Evolutionary conservation across 53 echinoderm and acorn worm species (phyloP).

Genomic region (Hippasteria phrygiana): DNA sequence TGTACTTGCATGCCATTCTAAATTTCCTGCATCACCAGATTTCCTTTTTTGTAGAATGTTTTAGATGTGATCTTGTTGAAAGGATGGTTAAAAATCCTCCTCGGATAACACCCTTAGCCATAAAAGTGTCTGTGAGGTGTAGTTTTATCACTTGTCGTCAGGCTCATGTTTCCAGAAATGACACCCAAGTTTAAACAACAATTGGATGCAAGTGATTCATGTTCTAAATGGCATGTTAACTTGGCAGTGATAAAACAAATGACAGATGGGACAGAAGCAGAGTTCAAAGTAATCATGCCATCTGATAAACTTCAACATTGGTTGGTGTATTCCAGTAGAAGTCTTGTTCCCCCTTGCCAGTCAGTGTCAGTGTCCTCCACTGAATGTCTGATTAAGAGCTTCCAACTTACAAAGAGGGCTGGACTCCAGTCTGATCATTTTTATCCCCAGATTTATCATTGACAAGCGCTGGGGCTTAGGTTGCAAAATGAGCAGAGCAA

Average conservation of each 20-base stretch:
- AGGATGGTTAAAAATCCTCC: neutral
- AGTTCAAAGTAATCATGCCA: slow-evolving; percentile 14
- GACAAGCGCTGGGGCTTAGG: slow-evolving; percentile 21
- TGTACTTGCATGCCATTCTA: no score
- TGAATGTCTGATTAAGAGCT: neutral
- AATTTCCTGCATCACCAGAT: no score
- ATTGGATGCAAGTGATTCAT: slow-evolving; percentile 5
- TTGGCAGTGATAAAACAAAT: slow-evolving; percentile 29
- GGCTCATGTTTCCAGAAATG: neutral
- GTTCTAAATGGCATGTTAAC: neutral
- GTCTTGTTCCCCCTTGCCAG: neutral
- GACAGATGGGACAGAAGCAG: slow-evolving; percentile 5
- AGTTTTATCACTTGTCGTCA: neutral
- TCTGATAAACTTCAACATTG: neutral
- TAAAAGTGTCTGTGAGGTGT: neutral
- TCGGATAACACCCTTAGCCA: neutral
- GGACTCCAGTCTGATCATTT: slow-evolving; percentile 11
- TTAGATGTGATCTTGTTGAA: no score
- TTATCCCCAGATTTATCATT: slow-evolving; percentile 13
- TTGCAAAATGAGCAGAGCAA: slow-evolving; percentile 55
- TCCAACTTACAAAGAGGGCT: neutral
- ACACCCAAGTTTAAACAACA: neutral
- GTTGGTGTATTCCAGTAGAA: neutral
- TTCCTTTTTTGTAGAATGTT: no score
- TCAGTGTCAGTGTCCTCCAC: neutral